Base-by-base conservation (phyloP, 1,140 invertebrate genomes). In the Rhagoletis zephyria region DNA sequence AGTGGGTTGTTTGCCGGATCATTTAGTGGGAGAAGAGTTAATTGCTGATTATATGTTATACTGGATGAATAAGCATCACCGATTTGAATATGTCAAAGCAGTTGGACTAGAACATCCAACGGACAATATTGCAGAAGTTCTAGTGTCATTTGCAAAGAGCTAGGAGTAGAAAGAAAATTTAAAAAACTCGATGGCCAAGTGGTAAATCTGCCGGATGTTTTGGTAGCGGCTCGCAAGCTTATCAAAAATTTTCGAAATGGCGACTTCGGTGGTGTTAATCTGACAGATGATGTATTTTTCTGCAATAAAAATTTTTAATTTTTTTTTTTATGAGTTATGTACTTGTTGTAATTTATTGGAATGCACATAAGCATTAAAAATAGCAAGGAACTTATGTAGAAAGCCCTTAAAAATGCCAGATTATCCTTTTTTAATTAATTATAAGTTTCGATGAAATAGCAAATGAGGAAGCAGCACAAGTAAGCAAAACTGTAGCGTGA, bases 31-130 rank as follows among this genome's bases (percentile, higher is more conserved):
- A 0, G 95, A 96, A 89, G 95, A 96, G 89, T 92, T 95, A n/a
- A 97, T 99, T 45, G 97, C 97, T 0, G 98, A 99, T 93, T 99
- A 97, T 93, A 93, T 99, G 77, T 93, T 99, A 0, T 99, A 95
- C 93, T 98, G 96, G 95, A 90, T 99, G n/a, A 99, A 99, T 93
- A 97, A 95, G 89, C 93, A 96, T 86, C 88, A 94, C 4, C 93
- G 95, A 61, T 96, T 95, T 91, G 93, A 95, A 9, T 97, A 97
- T 90, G 95, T 96, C 0, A 90, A 95, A 10, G 93, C 93, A 67
- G 93, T 97, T 89, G 94, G 94, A 0, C 90, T 97, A 19, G 88
- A 94, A n/a, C 94, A 94, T 87, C 95, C 96, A 1, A 94, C 90
- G 45, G 96, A 97, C 93, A 94, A 95, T 90, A 95, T 97, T 65